These are phyloP conservation scores for Cryptocheilus praepositus DNA, from an alignment of 2,888 invertebrate species.

Conservation along the genomic window DNA sequence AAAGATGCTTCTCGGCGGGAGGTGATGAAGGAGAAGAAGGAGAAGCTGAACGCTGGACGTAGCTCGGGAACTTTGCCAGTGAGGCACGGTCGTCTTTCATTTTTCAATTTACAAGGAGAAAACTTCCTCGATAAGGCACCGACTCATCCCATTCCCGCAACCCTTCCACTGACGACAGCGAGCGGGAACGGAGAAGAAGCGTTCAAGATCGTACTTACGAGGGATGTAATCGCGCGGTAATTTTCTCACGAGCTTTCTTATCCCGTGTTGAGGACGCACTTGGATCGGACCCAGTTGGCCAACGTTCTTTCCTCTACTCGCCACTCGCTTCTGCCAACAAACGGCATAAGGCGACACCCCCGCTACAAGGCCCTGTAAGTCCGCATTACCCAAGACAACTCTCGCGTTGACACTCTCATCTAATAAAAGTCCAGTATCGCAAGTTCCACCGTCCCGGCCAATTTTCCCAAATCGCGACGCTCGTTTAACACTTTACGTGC, in stretches of 20 bases:
- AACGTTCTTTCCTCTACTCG: conserved; percentile 50
- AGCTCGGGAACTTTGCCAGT: conserved; percentile 63
- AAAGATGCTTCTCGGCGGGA: neutral
- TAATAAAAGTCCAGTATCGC: conserved; percentile 24
- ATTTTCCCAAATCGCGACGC: too few species aligned
- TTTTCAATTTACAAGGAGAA: conserved; percentile 53
- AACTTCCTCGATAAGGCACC: conserved; percentile 20
- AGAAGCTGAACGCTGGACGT: conserved; percentile 10
- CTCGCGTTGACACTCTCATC: conserved; percentile 22
- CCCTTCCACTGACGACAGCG: conserved; percentile 20
- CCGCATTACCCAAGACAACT: conserved; percentile 32
- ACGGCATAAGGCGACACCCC: conserved; percentile 51
- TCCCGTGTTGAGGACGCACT: conserved; percentile 54
- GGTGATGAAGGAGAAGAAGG: conserved; percentile 2
- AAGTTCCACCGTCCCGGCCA: too few species aligned
- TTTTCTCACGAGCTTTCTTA: conserved; percentile 65
- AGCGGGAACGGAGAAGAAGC: neutral
- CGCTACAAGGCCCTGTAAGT: conserved; percentile 40
- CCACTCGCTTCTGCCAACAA: conserved; percentile 62
- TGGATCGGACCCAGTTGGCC: conserved; percentile 69
- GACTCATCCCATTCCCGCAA: conserved; percentile 23
- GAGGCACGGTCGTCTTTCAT: conserved; percentile 49
- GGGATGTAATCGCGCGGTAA: conserved; percentile 66
- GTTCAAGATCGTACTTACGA: conserved; percentile 45
- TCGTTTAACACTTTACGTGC: too few species aligned